These are phyloP conservation scores for Myotis pilosus DNA, from an alignment of 2,797 vertebrate genomes.

Conservation along the genomic window DNA sequence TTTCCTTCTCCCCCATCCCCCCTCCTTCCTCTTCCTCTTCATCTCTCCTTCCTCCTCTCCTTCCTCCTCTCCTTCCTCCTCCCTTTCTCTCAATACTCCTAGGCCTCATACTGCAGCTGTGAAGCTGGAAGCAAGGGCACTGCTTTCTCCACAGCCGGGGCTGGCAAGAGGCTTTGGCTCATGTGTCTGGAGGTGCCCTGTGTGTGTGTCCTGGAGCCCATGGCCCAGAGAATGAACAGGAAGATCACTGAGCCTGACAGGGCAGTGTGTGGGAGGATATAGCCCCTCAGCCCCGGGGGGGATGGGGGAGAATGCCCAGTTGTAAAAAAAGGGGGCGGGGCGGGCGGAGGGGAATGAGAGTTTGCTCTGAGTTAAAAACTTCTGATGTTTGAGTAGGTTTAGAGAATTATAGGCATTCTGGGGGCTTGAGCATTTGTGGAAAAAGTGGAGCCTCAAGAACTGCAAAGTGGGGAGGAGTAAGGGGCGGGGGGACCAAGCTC, in stretches of 20 bases:
- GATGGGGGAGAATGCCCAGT: neutral
- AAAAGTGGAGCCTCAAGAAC: conserved; percentile 7
- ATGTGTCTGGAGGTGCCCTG: neutral
- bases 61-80: neutral
- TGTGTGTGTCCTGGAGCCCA: neutral
- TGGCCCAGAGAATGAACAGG: neutral
- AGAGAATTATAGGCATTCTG: conserved; percentile 17
- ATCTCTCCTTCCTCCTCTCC: neutral
- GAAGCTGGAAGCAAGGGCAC: neutral
- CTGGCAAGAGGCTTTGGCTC: neutral
- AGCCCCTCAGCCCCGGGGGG: neutral
- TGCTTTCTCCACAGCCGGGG: accelerated
- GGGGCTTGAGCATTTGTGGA: neutral
- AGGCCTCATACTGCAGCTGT: neutral
- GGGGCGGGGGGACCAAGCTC: neutral
- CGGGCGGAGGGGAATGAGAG: neutral
- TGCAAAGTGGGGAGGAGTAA: neutral
- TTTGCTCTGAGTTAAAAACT: conserved; percentile 58
- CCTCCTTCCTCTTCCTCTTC: neutral
- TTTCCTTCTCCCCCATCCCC: neutral
- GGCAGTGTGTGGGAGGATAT: neutral
- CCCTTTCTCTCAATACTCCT: neutral
- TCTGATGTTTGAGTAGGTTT: neutral
- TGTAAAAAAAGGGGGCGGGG: neutral
- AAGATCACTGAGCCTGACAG: neutral